Percentiles rank a stretch among this genome's conserved stretches.
Evolutionary conservation across 2,797 vertebrate genomes (phyloP).

Genomic region (Tragopan temminckii): DNA sequence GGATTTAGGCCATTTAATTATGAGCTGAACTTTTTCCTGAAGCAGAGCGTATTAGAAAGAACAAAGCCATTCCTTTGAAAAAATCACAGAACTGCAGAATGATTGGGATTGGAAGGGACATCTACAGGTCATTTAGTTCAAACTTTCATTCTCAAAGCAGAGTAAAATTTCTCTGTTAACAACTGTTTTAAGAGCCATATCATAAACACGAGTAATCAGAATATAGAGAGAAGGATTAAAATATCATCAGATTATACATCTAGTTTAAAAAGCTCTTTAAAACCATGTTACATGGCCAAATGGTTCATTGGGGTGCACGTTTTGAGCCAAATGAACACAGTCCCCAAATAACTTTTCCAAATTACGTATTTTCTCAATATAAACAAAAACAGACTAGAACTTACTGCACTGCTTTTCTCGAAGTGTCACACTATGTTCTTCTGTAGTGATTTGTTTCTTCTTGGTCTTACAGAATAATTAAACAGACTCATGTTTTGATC

Average conservation of each 20-base stretch:
- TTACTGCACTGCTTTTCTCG: neutral
- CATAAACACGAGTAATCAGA: neutral
- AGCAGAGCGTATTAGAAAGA: neutral
- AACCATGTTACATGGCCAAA: neutral
- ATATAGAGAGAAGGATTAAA: neutral
- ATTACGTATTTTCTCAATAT: neutral
- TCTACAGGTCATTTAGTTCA: neutral
- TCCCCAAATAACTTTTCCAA: neutral
- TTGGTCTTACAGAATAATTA: neutral
- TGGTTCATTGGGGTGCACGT: neutral
- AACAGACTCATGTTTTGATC: neutral
- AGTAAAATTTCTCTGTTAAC: neutral
- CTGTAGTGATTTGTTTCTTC: neutral
- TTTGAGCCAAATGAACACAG: neutral
- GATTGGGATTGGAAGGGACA: neutral
- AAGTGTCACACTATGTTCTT: neutral
- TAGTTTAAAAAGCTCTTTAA: neutral
- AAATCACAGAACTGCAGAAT: neutral
- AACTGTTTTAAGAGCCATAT: neutral
- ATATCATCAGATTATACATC: neutral
- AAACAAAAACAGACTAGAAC: neutral
- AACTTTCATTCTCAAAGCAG: neutral
- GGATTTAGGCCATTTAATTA: neutral
- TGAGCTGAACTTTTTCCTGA: neutral
- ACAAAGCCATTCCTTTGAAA: neutral